Evolutionary conservation across 2,888 invertebrate genomes (phyloP).

Genomic region (Hirtodrosophila histrioides): DNA sequence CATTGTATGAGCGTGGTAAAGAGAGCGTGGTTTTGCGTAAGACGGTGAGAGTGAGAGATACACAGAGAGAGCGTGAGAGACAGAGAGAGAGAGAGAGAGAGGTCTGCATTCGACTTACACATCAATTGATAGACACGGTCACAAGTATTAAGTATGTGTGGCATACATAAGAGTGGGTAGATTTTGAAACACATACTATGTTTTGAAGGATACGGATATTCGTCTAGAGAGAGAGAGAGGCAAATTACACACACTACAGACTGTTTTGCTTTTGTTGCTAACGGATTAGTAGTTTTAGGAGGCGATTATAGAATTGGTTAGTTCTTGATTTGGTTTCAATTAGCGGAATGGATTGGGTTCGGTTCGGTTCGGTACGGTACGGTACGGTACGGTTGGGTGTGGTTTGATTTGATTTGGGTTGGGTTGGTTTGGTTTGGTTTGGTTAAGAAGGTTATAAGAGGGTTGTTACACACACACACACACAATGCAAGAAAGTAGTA

Average conservation of each 20-base stretch:
- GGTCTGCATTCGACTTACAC: slow-evolving; percentile 55
- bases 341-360: slow-evolving; percentile 15
- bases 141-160: slow-evolving; percentile 25
- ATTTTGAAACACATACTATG: slow-evolving; percentile 26
- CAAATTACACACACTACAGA: slow-evolving; percentile 41
- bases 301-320: slow-evolving; percentile 17
- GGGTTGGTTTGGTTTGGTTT: slow-evolving; percentile 1
- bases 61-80: slow-evolving; percentile 28
- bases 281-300: slow-evolving; percentile 21
- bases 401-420: not conserved
- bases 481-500: slow-evolving; percentile 52
- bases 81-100: slow-evolving; percentile 22
- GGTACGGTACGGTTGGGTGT: not conserved
- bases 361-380: not conserved
- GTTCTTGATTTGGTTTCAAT: slow-evolving; percentile 9
- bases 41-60: slow-evolving; percentile 7
- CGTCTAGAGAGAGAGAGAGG: slow-evolving; percentile 6
- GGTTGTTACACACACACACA: slow-evolving; percentile 38
- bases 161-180: slow-evolving; percentile 23
- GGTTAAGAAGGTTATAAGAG: slow-evolving; percentile 6
- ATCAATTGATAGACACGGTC: slow-evolving; percentile 48
- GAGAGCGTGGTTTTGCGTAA: not conserved
- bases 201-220: slow-evolving; percentile 9
- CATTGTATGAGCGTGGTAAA: slow-evolving; percentile 8
- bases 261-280: slow-evolving; percentile 2